These are phyloP conservation scores for Melieria picta DNA, from an alignment of 2,888 invertebrate species.

Conservation along the genomic window DNA sequence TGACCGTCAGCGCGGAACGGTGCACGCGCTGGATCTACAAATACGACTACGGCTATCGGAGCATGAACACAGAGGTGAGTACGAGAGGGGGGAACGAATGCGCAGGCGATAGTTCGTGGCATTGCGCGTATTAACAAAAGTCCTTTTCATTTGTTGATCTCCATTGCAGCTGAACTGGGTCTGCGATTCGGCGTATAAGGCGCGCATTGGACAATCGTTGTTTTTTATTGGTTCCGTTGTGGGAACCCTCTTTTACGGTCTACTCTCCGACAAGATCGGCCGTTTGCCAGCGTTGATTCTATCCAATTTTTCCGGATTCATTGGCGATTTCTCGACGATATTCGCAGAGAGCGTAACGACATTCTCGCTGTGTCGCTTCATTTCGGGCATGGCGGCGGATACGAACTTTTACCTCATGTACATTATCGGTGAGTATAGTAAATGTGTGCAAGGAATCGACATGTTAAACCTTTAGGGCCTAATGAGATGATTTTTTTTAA, in stretches of 20 bases:
- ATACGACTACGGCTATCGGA: conserved; percentile 69
- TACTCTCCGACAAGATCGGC: conserved; percentile 70
- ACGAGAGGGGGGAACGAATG: background rate
- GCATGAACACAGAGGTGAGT: conserved; percentile 73
- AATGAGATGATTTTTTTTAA: background rate
- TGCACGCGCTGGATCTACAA: conserved; percentile 71
- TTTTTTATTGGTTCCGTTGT: conserved; percentile 73
- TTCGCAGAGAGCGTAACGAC: conserved; percentile 67
- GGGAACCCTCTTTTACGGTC: conserved; percentile 70
- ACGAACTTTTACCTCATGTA: conserved; percentile 73
- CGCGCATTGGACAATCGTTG: conserved; percentile 71
- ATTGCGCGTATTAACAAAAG: conserved; percentile 2
- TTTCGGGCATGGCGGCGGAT: conserved; percentile 72
- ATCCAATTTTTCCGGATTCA: conserved; percentile 69
- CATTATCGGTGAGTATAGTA: conserved; percentile 68
- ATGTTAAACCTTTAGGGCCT: background rate
- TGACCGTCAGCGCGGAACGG: conserved; percentile 56
- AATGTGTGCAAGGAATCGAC: background rate
- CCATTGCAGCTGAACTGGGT: conserved; percentile 69
- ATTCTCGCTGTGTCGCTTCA: conserved; percentile 69
- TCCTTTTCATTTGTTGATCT: conserved; percentile 4
- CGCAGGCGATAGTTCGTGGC: background rate
- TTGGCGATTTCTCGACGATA: conserved; percentile 70
- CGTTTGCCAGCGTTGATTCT: conserved; percentile 70
- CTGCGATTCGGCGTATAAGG: conserved; percentile 71